A percentile compares a stretch with the other conserved stretches of the same genome.
These are phyloP conservation scores for Periparus ater DNA, from an alignment of 2,797 vertebrate genomes.

Conservation along the genomic window DNA sequence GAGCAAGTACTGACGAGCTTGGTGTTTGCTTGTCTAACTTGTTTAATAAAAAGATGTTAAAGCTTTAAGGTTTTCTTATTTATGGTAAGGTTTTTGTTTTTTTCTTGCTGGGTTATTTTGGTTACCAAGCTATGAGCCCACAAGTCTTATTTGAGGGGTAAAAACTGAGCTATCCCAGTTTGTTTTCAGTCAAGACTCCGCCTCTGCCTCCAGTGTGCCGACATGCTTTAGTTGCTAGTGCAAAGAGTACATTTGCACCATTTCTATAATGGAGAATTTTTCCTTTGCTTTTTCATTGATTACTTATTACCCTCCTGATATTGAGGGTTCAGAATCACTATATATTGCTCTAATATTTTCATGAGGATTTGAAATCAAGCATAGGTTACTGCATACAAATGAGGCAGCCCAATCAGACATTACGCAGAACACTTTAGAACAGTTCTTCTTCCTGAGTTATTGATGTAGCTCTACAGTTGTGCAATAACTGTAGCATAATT, in stretches of 20 bases:
- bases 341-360: neutral
- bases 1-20: neutral
- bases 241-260: neutral
- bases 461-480: neutral
- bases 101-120: neutral
- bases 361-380: neutral
- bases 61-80: neutral
- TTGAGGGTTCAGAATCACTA: accelerated
- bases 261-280: neutral
- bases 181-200: neutral
- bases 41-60: neutral
- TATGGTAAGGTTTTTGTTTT: neutral
- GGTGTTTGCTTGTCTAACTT: neutral
- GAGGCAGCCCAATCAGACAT: neutral
- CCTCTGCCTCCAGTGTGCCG: neutral
- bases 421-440: neutral
- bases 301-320: neutral
- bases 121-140: neutral
- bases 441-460: neutral
- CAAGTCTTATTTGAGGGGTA: neutral
- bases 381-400: neutral
- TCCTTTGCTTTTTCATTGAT: neutral
- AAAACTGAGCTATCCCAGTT: neutral
- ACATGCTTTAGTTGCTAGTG: accelerated
- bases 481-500: neutral